Percentiles rank a stretch among this genome's conserved stretches.
Conservation (phyloP, 2,113 vertebrate species). For the Gobiocypris rarus region DNA sequence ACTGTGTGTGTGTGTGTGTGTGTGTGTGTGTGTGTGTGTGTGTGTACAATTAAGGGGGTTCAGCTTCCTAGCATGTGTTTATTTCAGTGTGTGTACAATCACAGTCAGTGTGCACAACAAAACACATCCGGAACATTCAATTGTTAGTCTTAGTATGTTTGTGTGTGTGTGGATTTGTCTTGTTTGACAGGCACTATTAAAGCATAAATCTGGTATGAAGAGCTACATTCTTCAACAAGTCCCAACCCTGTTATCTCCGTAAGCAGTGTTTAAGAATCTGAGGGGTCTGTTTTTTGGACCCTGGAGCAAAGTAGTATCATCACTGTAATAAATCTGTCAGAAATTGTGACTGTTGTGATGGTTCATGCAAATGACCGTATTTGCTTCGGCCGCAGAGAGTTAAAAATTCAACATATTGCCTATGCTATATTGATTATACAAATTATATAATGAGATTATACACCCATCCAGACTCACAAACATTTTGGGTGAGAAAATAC, state of each 20-base stretch:
- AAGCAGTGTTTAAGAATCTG: neutral
- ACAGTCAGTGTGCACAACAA: neutral
- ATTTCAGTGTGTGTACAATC: neutral
- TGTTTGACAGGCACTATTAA: conserved; percentile 4
- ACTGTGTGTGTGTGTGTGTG: conserved; percentile 8
- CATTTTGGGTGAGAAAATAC: neutral
- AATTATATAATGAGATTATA: neutral
- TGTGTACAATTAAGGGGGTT: neutral
- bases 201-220: conserved; percentile 32
- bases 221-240: conserved; percentile 59
- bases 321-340: conserved; percentile 2
- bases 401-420: neutral
- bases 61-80: conserved; percentile 6
- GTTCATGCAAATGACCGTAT: neutral
- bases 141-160: neutral
- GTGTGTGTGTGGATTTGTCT: neutral
- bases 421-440: neutral
- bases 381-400: neutral
- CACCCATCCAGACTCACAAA: neutral
- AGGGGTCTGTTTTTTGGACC: neutral
- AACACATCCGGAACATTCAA: conserved; percentile 5
- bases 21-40: conserved; percentile 10
- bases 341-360: neutral
- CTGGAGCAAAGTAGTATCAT: neutral
- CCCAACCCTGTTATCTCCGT: conserved; percentile 31